Evolutionary conservation across 2,113 vertebrate species (phyloP).

Genomic region (Odocoileus hemionus): DNA sequence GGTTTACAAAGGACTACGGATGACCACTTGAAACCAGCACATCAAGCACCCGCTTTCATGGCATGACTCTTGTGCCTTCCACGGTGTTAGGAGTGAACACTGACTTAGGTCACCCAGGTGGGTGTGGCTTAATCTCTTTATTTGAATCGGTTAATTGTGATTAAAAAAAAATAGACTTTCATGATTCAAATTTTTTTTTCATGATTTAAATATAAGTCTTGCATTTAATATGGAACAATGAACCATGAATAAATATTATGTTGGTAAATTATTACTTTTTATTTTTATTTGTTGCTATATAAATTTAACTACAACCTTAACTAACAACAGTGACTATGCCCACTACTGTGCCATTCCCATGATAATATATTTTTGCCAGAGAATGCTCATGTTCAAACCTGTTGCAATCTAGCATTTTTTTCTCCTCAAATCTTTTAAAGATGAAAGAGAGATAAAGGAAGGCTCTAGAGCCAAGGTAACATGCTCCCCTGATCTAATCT

Average conservation of each 20-base stretch:
- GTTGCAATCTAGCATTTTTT: background rate
- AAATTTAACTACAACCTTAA: background rate
- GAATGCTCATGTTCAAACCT: background rate
- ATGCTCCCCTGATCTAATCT: background rate
- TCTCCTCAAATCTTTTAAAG: background rate
- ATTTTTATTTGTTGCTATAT: background rate
- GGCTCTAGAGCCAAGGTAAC: background rate
- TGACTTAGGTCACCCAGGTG: background rate
- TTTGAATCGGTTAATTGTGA: background rate
- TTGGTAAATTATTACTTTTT: background rate
- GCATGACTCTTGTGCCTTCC: background rate
- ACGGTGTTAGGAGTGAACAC: background rate
- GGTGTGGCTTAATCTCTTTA: background rate
- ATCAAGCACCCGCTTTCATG: rapidly evolving
- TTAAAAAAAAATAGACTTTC: background rate
- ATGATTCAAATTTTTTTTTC: background rate
- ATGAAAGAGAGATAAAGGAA: background rate
- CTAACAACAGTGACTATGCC: background rate
- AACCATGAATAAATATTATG: background rate
- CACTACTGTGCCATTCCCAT: background rate
- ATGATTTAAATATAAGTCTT: background rate
- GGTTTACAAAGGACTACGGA: background rate
- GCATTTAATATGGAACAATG: background rate
- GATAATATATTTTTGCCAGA: background rate
- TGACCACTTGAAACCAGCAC: rapidly evolving